Evolutionary conservation across 2,888 invertebrate species (phyloP), one percentile per base, ranked within the genome.

Genomic region (Drosophila conformis): DNA sequence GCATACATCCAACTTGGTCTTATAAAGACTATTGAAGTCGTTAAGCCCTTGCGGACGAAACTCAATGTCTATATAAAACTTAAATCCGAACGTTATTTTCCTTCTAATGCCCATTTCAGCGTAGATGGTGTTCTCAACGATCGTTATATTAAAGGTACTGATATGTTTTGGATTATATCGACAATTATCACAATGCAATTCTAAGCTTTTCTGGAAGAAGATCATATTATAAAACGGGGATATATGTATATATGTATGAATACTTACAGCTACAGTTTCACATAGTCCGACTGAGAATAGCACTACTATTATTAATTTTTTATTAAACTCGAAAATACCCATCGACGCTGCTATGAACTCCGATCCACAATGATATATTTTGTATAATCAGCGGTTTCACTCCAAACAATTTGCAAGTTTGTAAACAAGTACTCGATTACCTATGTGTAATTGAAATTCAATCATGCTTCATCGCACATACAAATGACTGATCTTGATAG

Each of bases 41-140:
- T 29, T 38, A 13, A 27, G n/a, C 29, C n/a, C 29, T 13, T 29
- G 4, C 27, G 4, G 11, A 36, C 54, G 54, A 11, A 56, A 13
- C 36, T 38, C 38, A 29, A 56, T 56, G 13, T 56, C 54, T 13
- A 56, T 13, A 38, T 27, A 29, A 29, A 56, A 29, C 29, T 13
- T 38, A 4, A 56, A 13, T 38, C 29, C 38, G 4, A 2, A 29
- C 11, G 29, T 8, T n/a, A 56, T 38, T 56, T 56, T n/a, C 7
- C 27, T n/a, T 40, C 13, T 29, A 4, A n/a, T 1, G 13, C 15
- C n/a, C 0, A 38, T 11, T n/a, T 56, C 56, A 29, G 29, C 29
- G 29, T 7, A 29, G 7, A 29, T 29, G 29, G 29, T 29, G 29
- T 29, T 29, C 6, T 29, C 29, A 29, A 29, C 29, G 29, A 29